Evolutionary conservation across 1,140 invertebrate genomes (phyloP).

Genomic region (Trichoplusia ni): DNA sequence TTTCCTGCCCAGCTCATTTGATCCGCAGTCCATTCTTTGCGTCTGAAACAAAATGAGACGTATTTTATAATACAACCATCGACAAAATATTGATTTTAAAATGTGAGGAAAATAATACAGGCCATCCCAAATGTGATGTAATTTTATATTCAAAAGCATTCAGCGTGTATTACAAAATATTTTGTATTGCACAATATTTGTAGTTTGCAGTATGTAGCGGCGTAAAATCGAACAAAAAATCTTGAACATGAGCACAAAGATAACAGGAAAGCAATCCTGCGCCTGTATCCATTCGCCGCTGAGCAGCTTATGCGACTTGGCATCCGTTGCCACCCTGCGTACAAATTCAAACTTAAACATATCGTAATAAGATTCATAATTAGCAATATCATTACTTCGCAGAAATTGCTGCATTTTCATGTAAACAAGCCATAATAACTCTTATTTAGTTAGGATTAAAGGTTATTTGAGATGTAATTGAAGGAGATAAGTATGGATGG

Average conservation of each 20-base stretch:
- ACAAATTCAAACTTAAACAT: slow-evolving; percentile 35
- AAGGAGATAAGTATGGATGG: slow-evolving; percentile 23
- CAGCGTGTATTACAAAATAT: too few relatives aligned
- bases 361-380: slow-evolving; percentile 22
- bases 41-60: slow-evolving; percentile 60
- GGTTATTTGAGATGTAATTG: background rate
- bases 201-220: too few relatives aligned
- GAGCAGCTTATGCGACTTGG: slow-evolving; percentile 14
- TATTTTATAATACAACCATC: background rate
- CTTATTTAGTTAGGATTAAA: slow-evolving; percentile 1
- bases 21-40: slow-evolving; percentile 75
- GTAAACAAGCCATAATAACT: background rate
- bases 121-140: too few relatives aligned
- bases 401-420: background rate
- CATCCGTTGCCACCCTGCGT: slow-evolving; percentile 15
- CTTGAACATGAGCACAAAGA: slow-evolving; percentile 8
- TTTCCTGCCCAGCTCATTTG: slow-evolving; percentile 66
- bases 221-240: slow-evolving; percentile 1
- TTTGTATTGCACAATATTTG: slow-evolving; percentile 2
- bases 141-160: too few relatives aligned
- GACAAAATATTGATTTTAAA: background rate
- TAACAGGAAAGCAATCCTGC: slow-evolving; percentile 51
- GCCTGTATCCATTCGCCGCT: slow-evolving; percentile 34
- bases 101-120: background rate
- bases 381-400: background rate